Base-by-base conservation (phyloP, 2,797 vertebrate genomes). In the Rhynchotus rufescens region DNA sequence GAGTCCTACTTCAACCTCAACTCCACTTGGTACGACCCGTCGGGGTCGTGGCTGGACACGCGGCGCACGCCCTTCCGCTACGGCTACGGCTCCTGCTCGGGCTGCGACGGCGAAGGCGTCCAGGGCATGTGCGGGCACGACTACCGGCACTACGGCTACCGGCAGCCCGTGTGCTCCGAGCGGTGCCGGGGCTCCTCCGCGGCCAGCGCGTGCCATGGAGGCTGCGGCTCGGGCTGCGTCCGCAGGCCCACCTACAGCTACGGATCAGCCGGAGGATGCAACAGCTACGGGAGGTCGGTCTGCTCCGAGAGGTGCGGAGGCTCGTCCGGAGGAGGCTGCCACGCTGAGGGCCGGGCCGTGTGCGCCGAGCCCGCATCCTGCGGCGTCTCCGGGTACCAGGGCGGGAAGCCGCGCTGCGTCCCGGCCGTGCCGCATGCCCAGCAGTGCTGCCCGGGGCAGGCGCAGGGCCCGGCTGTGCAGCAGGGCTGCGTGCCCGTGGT, bases 1-100 rank as follows among this genome's bases (percentile, higher is more conserved):
- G 96, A 97, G 32, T 91, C 96, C 0, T 97, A 23, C 91, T 97
- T 93, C 94, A 97, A 97, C 91, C n/a, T 94, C 40, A 97, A 97
- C 56, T 97, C 96, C 16, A 96, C 96, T 2, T 97, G 96, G 95
- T 97, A 96, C 0, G 96, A 93, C 1, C 96, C 96, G 0, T 22
- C 96, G 0, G 96, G 96, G 0, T 97, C 96, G 6, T 97, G 96
- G 96, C 32, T 97, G 88, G 96, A 97, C 74, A 97, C 83, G 0
- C 93, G 94, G 6, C 94, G 96, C 28, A 96, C 95, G 0, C 96
- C 96, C 0, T 96, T 97, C 90, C 61, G 76, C 74, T 97, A 97
- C 0, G 81, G 34, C 26, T 94, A 93, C n/a, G 4, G 40, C 32
- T 80, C 12, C 15, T 91, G 96, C 89, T 94, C 77, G 0, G 42